Evolutionary conservation across 2,888 invertebrate genomes (phyloP), one percentile per base, ranked within the genome.

Genomic region (Chamaedrilus cognettii): DNA sequence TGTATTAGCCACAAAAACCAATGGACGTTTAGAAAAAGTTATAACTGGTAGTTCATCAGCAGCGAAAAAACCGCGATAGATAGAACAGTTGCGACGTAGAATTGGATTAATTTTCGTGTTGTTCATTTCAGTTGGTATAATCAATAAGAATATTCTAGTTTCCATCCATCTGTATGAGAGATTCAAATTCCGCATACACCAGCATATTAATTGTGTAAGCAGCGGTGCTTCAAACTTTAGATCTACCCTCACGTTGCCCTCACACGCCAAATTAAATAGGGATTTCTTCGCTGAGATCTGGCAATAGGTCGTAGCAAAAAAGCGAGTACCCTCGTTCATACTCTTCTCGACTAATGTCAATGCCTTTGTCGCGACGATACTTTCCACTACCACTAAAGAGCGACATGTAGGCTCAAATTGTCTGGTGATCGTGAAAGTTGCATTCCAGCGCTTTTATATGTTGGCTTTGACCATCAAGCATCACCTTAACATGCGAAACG

Each of bases 141-240:
- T 61, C 61, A n/a, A n/a, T n/a, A 62, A 23, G 1, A 1, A 62
- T 32, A 30, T 62, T 49, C 50, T 28, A 4, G 28, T 19, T 23
- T 2, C 51, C 11, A 51, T 49, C 32, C 2, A 62, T 62, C n/a
- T 62, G 31, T 19, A 62, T 51, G 1, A 51, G 49, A 23, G 49
- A 51, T 31, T 51, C 62, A 51, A 62, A 62, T 26, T 62, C 62
- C 26, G 62, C 50, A 26, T 51, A 62, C 30, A 51, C 51, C 3
- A 62, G 28, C 5, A 32, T 51, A 1, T 51, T 51, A 0, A 61
- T 31, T 1, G 61, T 62, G 31, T 31, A 2, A 32, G 26, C 3
- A 50, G 52, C 1, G 52, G 32, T 23, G 28, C 26, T 5, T 11
- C 51, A 62, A 62, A 62, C 31, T 62, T 49, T 31, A 62, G 5